Evolutionary conservation across 53 echinoderm and acorn worm species (phyloP).

Genomic region (Stichopus horrens): DNA sequence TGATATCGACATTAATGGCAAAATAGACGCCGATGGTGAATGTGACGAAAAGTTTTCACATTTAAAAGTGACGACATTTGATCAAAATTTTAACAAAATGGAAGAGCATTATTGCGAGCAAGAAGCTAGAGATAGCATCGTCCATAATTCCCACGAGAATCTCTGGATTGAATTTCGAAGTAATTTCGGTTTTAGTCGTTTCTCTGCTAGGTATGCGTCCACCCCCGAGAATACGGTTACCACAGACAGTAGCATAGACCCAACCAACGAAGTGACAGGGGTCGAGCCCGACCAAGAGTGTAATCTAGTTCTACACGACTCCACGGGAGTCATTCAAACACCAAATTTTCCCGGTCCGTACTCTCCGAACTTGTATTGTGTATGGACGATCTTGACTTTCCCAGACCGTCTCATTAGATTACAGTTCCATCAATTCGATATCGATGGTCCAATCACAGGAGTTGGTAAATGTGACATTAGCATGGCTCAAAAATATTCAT

Average conservation of each 20-base stretch:
- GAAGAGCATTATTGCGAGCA: constrained; percentile 6
- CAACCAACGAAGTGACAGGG: neutral
- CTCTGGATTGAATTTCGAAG: constrained; percentile 38
- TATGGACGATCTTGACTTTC: constrained; percentile 30
- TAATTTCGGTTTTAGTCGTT: neutral
- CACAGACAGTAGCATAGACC: neutral
- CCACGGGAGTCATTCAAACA: constrained; percentile 28
- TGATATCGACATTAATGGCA: constrained; percentile 26
- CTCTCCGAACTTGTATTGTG: constrained; percentile 9
- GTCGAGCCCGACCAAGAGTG: neutral
- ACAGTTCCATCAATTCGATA: constrained; percentile 4
- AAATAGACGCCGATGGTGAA: neutral
- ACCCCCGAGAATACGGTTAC: neutral
- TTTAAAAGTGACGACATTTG: constrained; percentile 35
- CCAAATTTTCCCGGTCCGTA: constrained; percentile 30
- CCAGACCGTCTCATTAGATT: constrained; percentile 20
- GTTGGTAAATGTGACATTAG: constrained; percentile 33
- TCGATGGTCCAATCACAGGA: constrained; percentile 29
- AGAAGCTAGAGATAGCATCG: neutral
- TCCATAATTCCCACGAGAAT: constrained; percentile 18
- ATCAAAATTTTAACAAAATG: constrained; percentile 25
- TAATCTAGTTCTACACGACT: constrained; percentile 19
- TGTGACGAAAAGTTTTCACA: constrained; percentile 16
- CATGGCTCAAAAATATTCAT: constrained; percentile 38
- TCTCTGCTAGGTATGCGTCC: neutral